phyloP scores from a whole-genome alignment of 2,797 vertebrate genomes.

The Lithobates sylvaticus region DNA sequence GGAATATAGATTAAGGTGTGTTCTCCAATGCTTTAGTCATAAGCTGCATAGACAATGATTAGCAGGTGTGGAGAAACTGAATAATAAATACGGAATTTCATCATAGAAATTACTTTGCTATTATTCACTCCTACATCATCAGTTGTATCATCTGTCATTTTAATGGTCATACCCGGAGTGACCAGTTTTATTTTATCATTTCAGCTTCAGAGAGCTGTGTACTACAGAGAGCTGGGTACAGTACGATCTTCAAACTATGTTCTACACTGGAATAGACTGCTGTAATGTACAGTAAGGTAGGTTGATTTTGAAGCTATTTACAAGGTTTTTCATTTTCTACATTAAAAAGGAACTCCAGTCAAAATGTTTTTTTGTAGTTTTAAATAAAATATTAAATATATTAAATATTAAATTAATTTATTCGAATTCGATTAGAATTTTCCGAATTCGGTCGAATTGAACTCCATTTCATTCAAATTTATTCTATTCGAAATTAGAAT shows the following conservation, averaged over 20 bases:
- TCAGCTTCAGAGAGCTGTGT: not conserved
- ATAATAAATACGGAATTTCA: slow-evolving; percentile 33
- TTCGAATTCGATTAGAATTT: too few relatives aligned
- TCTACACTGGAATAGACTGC: not conserved
- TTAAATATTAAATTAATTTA: too few relatives aligned
- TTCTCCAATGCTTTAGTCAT: slow-evolving; percentile 30
- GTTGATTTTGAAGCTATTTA: not conserved
- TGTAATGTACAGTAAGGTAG: slow-evolving; percentile 7
- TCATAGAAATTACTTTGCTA: slow-evolving; percentile 17
- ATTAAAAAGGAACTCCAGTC: too few relatives aligned
- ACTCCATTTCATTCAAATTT: too few relatives aligned
- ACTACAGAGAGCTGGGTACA: not conserved
- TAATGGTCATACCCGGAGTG: not conserved
- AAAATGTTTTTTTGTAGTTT: too few relatives aligned
- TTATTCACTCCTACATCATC: slow-evolving; percentile 38
- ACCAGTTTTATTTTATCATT: slow-evolving; percentile 9
- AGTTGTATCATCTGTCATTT: not conserved
- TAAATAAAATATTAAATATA: too few relatives aligned
- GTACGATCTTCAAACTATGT: not conserved
- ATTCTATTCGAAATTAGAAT: too few relatives aligned
- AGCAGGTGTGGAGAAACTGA: slow-evolving; percentile 34
- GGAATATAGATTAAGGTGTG: slow-evolving; percentile 40
- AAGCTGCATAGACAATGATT: slow-evolving; percentile 6
- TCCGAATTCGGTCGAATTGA: too few relatives aligned
- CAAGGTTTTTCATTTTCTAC: too few relatives aligned